Base-by-base conservation (phyloP, 2,797 vertebrate species). In the Girardinus metallicus region DNA sequence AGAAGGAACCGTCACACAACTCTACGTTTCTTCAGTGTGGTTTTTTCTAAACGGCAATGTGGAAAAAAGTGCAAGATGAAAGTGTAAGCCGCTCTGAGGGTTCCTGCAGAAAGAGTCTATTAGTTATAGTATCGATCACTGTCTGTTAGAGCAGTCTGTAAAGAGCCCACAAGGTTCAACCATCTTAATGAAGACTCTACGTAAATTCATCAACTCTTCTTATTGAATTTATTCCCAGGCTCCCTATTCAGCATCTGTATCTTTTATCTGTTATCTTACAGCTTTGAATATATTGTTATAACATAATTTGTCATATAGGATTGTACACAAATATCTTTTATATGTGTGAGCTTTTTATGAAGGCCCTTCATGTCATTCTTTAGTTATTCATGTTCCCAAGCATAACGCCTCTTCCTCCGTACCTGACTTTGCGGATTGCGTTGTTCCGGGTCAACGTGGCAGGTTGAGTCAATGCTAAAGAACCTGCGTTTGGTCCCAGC, bases 61-160 rank as follows among this genome's bases (percentile, higher is more conserved):
- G 72, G 71, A 76, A 5, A 81, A 73, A 64, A 5, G 18, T 74
- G 79, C 76, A 15, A 64, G 34, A 47, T 39, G 41, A 57, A 55
- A 47, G 10, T 57, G 26, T 29, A 5, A 51, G 49, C 34, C 16
- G 15, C 29, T 31, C 13, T n/a, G 51, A 49, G 12, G 3, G 6
- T 10, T 36, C 31, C 51, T 21, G 3, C 21, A 26, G 72, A 36
- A 23, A 51, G 11, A 73, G 31, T 18, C 47, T 74, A 16, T 83
- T 51, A 55, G 72, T 84, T 29, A 26, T 51, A n/a, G 62, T 83
- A 86, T 85, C 41, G 80, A 89, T 85, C 47, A 0, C 11, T 2
- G 57, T 76, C 51, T 71, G 74, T 53, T 71, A 21, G 46, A 70
- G 72, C 57, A 74, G 15, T 70, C 71, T 76, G 29, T 83, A 76